These are phyloP conservation scores for Parauchenoglanis ngamensis DNA, from an alignment of 2,797 vertebrate genomes.

Conservation along the genomic window DNA sequence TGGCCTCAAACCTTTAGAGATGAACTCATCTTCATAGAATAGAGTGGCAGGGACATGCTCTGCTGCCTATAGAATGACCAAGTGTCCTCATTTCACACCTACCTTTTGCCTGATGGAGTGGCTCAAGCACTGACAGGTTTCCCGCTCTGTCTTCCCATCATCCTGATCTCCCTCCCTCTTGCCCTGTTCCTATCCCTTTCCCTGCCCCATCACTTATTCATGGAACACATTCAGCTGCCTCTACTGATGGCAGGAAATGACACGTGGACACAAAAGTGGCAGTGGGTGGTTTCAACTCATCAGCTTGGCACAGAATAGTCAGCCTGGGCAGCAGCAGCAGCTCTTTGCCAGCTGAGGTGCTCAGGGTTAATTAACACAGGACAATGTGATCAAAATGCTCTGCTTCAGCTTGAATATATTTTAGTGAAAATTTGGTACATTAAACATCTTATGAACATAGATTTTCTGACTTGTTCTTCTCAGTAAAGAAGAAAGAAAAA, in stretches of 20 bases:
- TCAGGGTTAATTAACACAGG: slow-evolving; percentile 50
- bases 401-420: neutral
- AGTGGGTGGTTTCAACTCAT: slow-evolving; percentile 58
- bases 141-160: slow-evolving; percentile 50
- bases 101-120: slow-evolving; percentile 40
- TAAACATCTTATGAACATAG: slow-evolving; percentile 14
- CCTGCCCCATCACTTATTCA: slow-evolving; percentile 59
- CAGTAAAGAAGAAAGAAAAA: neutral
- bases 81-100: slow-evolving; percentile 48
- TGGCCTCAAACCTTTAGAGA: slow-evolving; percentile 45
- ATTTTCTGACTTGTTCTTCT: slow-evolving; percentile 4
- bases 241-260: slow-evolving; percentile 55
- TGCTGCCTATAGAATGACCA: slow-evolving; percentile 48
- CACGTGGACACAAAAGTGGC: slow-evolving; percentile 56
- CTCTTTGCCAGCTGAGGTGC: slow-evolving; percentile 40
- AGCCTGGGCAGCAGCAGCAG: slow-evolving; percentile 14
- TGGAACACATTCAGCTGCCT: slow-evolving; percentile 57
- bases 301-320: slow-evolving; percentile 42
- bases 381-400: slow-evolving; percentile 28
- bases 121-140: slow-evolving; percentile 55
- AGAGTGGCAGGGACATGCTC: slow-evolving; percentile 49
- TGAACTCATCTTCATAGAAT: slow-evolving; percentile 55
- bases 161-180: slow-evolving; percentile 37
- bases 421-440: slow-evolving; percentile 5
- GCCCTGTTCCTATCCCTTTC: slow-evolving; percentile 39